These are phyloP conservation scores for Chiroxiphia lanceolata DNA, from an alignment of 2,797 vertebrate species.

Conservation along the genomic window DNA sequence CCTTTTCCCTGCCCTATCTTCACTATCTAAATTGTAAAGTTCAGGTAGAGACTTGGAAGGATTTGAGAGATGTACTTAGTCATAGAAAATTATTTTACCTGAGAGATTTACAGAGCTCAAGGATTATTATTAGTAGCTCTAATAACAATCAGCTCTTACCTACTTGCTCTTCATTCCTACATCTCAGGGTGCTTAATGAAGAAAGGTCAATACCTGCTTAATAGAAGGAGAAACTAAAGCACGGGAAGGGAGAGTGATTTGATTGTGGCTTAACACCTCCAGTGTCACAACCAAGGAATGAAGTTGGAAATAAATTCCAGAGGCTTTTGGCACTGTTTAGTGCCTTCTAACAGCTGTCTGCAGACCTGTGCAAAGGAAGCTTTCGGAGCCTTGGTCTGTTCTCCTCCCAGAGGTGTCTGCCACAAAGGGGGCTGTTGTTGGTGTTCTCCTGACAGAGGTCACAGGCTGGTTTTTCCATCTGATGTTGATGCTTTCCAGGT, in stretches of 20 bases:
- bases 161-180: background rate
- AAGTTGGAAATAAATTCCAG: background rate
- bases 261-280: background rate
- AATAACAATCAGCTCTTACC: background rate
- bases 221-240: background rate
- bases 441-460: background rate
- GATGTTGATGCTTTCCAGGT: background rate
- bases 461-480: background rate
- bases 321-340: background rate
- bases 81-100: slow-evolving; percentile 26
- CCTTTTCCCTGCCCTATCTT: background rate
- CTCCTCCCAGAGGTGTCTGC: background rate
- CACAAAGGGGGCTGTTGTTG: background rate
- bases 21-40: background rate
- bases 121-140: slow-evolving; percentile 30
- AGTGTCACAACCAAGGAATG: background rate
- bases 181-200: background rate
- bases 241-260: background rate
- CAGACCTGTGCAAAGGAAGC: background rate
- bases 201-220: slow-evolving; percentile 1
- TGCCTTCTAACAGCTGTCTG: background rate
- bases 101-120: slow-evolving; percentile 38
- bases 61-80: slow-evolving; percentile 48
- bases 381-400: background rate
- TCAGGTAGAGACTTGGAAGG: slow-evolving; percentile 45